These are phyloP conservation scores for honey bee (Apis mellifera) DNA, from an alignment of 1,140 invertebrate species.

Conservation along the genomic window Amel_HAv3.1 CM009937.2:6297001-6297500, in stretches of 20 bases:
- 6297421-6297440: too few species aligned
- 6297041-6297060: constrained; percentile 18
- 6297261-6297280: not conserved
- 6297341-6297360: too few species aligned
- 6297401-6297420: too few species aligned
- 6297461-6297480: too few species aligned
- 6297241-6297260: not conserved
- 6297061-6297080: constrained; percentile 68
- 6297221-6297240: not conserved
- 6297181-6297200: constrained; percentile 3
- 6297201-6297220: constrained; percentile 38
- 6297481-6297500: too few species aligned
- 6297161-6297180: constrained; percentile 23
- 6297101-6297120: constrained; percentile 50
- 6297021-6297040: not conserved
- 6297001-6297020: not conserved
- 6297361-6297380: too few species aligned
- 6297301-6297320: not conserved
- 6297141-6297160: not conserved
- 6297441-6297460: too few species aligned
- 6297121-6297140: constrained; percentile 52
- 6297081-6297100: constrained; percentile 53
- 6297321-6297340: not conserved
- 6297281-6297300: not conserved
- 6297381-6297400: too few species aligned